Evolutionary conservation across 2,113 vertebrate species (phyloP), one percentile per base, ranked within the genome.

Genomic region (Lipotes vexillifer): DNA sequence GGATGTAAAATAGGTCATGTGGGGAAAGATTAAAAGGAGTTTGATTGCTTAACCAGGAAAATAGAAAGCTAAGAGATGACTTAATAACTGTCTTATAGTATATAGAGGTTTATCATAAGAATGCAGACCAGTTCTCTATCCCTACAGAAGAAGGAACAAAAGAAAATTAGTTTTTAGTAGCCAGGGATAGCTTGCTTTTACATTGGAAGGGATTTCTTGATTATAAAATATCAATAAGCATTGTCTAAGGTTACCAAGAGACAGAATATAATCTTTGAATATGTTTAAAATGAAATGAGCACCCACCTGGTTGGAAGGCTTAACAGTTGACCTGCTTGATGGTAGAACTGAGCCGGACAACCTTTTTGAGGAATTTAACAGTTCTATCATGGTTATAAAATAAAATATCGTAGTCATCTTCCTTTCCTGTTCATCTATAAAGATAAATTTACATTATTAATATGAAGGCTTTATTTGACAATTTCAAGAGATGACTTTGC

Each of bases 21-120:
- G 69, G 74, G 82, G 38, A 90, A 96, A 90, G 78, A 93, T 83
- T 46, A 94, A 92, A 96, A 96, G 74, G 84, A 72, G 46, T 90
- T 95, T 59, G 23, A n/a, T 92, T 90, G 68, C 91, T 96, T 97
- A 94, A 57, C 65, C 57, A 75, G 74, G 78, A 96, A 95, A 82
- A 86, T 14, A 86, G 71, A 88, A 93, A 88, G 81, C 77, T 46
- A 68, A 89, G 57, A 81, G 63, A 85, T 83, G 74, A 66, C 83
- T 93, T 88, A 68, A 61, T 94, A 72, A 69, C 57, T 90, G 41
- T 96, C 87, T 82, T 68, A 11, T 3, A 71, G 44, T 82, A 78
- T 46, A 57, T 33, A 81, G 49, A 61, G 11, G 38, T 38, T 66
- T 84, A 25, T 33, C 87, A 0, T 38, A 41, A 69, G 66, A 94